Evolutionary conservation across 2,113 vertebrate species (phyloP).

Genomic region (Sylvietta virens): DNA sequence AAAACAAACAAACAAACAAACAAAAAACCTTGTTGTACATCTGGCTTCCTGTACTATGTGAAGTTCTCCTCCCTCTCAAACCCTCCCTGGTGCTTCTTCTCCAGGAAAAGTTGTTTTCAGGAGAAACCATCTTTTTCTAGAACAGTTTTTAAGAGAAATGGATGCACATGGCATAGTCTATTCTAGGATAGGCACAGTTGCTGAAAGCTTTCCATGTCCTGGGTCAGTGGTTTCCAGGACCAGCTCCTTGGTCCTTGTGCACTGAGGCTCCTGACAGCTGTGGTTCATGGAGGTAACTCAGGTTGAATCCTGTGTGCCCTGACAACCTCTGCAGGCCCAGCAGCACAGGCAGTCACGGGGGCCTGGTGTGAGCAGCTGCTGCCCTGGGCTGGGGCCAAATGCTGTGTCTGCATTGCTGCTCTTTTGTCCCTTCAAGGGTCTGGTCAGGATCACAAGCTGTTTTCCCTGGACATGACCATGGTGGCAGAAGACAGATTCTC

Average conservation of each 20-base stretch:
- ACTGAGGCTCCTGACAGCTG: neutral
- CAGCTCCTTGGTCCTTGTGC: neutral
- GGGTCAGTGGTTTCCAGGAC: neutral
- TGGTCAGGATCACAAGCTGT: neutral
- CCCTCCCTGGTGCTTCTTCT: neutral
- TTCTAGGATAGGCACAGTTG: neutral
- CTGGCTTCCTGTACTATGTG: neutral
- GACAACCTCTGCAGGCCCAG: neutral
- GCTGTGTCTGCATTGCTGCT: neutral
- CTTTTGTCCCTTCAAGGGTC: neutral
- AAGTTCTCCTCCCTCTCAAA: neutral
- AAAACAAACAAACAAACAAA: neutral
- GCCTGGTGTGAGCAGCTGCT: neutral
- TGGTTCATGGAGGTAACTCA: neutral
- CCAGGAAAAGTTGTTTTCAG: neutral
- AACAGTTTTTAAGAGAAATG: neutral
- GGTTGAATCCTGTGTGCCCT: neutral
- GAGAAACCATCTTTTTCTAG: neutral
- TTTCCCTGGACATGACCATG: neutral
- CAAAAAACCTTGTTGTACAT: neutral
- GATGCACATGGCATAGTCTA: neutral
- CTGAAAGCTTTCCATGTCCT: neutral
- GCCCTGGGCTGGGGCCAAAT: neutral
- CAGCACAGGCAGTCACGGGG: rapidly evolving
- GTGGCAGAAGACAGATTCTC: neutral